Base-by-base conservation (phyloP, 2,888 invertebrate species). In the Keiferia lycopersicella region DNA sequence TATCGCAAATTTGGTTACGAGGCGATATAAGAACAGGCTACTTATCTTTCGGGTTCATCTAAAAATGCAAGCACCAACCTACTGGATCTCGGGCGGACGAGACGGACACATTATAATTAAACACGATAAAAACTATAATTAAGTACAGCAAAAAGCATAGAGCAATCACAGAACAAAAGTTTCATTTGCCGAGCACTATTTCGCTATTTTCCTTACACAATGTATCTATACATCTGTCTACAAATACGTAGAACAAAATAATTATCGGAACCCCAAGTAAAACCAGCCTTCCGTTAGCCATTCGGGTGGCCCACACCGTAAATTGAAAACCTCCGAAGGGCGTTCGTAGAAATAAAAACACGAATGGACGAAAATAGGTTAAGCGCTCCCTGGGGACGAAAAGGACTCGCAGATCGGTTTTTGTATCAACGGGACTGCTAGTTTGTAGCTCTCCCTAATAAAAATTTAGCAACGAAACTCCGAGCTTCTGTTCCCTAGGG, bases 361-460 rank as follows among this genome's bases (percentile, higher is more conserved):
- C 71, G 67, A 67, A 69, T 71, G 72, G 79, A 79, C 74, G 80
- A 76, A 82, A 83, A 83, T 81, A 77, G 82, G 82, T 81, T 82
- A 83, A 83, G 76, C 74, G 79, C 66, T 60, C 82, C 79, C 79
- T 62, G 22, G 81, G 77, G 81, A 57, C 64, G 64, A 64, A 70
- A 67, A 74, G 73, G 77, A 71, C 73, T 73, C 67, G 64, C 70
- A 72, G 75, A 78, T 77, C 77, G 76, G 73, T 74, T 76, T 76
- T 77, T 73, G 77, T 78, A 79, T 77, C 77, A 73, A 66, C 68
- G 68, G 64, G 56, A 61, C 51, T 48, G 65, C 66, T 66, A 69
- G 64, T 68, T 73, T 71, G 62, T 62, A 45, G 53, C 62, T 62
- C 61, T 65, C 65, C 71, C 73, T 74, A 75, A 75, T 77, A 76